Percentiles rank a stretch among this genome's conserved stretches.
Evolutionary conservation across 2,888 invertebrate genomes (phyloP).

Genomic region (Tenodera sinensis): DNA sequence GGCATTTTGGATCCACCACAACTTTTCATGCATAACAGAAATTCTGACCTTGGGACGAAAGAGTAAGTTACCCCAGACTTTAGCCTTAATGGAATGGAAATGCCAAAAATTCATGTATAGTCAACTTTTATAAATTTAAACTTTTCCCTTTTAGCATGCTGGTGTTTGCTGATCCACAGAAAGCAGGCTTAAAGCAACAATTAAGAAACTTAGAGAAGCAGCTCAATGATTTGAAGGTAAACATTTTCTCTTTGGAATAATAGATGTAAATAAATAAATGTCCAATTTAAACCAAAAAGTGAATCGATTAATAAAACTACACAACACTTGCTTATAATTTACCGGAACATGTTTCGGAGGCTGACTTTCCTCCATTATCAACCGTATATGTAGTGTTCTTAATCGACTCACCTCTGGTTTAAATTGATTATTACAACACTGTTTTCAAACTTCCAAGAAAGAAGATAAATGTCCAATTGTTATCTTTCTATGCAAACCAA

Average conservation of each 20-base stretch:
- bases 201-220: conserved; percentile 58
- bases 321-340: too few species aligned
- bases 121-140: neutral
- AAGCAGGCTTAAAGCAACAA: conserved; percentile 52
- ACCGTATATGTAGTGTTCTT: too few species aligned
- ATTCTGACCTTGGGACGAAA: conserved; percentile 44
- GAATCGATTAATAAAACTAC: too few species aligned
- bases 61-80: conserved; percentile 39
- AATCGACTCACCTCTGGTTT: too few species aligned
- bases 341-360: too few species aligned
- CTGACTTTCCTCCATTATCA: too few species aligned
- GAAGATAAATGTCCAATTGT: too few species aligned
- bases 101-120: neutral
- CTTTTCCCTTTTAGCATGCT: conserved; percentile 17
- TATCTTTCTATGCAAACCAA: too few species aligned
- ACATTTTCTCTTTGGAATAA: neutral
- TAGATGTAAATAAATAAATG: too few species aligned
- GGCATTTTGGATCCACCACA: conserved; percentile 42
- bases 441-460: too few species aligned
- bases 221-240: conserved; percentile 56
- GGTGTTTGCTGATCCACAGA: conserved; percentile 56
- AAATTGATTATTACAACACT: too few species aligned
- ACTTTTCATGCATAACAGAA: conserved; percentile 38
- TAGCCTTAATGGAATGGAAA: neutral
- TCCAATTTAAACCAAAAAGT: too few species aligned